Evolutionary conservation across 2,888 invertebrate genomes (phyloP), one percentile per base, ranked within the genome.

Genomic region (Alitta virens): DNA sequence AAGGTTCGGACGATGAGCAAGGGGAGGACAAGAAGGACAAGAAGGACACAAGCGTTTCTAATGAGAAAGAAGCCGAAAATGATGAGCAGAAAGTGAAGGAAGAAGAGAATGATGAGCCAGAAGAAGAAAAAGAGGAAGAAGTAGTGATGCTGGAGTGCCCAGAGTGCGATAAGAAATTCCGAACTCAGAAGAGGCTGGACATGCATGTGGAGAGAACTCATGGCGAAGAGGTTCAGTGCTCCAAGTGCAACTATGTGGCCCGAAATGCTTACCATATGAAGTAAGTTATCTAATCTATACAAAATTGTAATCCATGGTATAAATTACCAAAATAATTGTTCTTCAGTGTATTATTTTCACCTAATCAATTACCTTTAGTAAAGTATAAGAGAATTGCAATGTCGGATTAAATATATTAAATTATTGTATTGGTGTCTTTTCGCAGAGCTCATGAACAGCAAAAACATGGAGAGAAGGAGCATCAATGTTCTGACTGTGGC

Each of bases 201-300:
- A 63, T 63, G 53, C 70, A 70, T 55, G 60, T 64, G 54, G 63
- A 63, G 60, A 63, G 67, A n/a, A 62, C 62, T 23, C 70, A 70
- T 42, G 64, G 46, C 3, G 55, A 62, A 27, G 70, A 68, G 26
- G 24, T 63, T 12, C 33, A 65, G 14, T 69, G 69, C 51, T 62
- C 64, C 23, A 63, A 69, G 54, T 69, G 69, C 43, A 59, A 61
- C 43, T 68, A 55, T 56, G 62, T 65, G 9, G 68, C 69, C 1
- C 63, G 59, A 26, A 60, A 56, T 12, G 56, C 56, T n/a, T 26
- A 52, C n/a, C 33, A 57, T 9, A 57, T 68, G 40, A 66, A 57
- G 68, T 68, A 55, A 62, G 66, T 62, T 51, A 16, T 43, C 18
- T 46, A n/a, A 46, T 18, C n/a, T 46, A 21, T 46, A n/a, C n/a